Base-by-base conservation (phyloP, 2,113 vertebrate species). In the Nansenia antarctica region DNA sequence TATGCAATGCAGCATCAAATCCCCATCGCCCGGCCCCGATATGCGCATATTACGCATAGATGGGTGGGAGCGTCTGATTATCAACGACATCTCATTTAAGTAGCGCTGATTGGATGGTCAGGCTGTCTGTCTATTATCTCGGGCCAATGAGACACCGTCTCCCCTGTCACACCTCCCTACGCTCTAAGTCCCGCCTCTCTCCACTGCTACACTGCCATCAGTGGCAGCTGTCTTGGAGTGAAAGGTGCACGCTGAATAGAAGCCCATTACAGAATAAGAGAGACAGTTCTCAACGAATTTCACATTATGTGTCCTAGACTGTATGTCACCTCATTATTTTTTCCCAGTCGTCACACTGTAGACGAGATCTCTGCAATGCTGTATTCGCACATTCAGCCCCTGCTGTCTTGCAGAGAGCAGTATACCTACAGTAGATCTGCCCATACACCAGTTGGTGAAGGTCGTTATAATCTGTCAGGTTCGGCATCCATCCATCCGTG, bases 151-250 rank as follows among this genome's bases (percentile, higher is more conserved):
- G 54, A 45, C 0, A 0, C n/a, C 20, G 5, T 14, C 5, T 29
- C 72, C 32, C 73, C 42, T 69, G 88, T 89, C 91, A 92, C 91
- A 92, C 91, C 90, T 83, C 89, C 89, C 77, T 32, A 87, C 85
- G 82, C 77, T 77, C 63, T 54, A 73, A 72, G 65, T 37, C 68
- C 83, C 85, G 69, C 85, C 85, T 70, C 57, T 8, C 3, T 76
- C 2, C 2, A 58, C 8, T 12, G 42, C 2, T n/a, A n/a, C n/a
- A n/a, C n/a, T 53, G 73, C 14, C 73, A 65, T 67, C 49, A 34
- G 54, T n/a, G 24, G 76, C 76, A 79, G 74, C 72, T 78, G 80
- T 69, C 64, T 54, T 30, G 35, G n/a, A 60, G 65, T 22, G 4
- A 1, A 24, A n/a, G 29, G 68, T 58, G 11, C 3, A 35, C 6